These are phyloP conservation scores for Mystacornis crossleyi DNA, from an alignment of 2,113 vertebrate species.

Conservation along the genomic window DNA sequence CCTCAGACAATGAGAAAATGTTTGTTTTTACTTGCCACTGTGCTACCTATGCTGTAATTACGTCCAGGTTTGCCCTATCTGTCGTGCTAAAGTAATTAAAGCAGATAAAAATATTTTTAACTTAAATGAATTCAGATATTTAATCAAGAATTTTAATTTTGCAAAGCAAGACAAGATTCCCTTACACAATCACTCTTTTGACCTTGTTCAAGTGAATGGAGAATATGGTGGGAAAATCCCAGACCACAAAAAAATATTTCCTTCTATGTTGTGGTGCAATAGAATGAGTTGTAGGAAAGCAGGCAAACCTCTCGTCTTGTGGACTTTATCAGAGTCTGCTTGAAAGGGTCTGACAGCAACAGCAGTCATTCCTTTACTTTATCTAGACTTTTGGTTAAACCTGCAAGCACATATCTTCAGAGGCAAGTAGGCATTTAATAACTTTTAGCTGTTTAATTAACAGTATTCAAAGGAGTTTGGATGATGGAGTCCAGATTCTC, in stretches of 20 bases:
- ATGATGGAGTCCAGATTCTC: background rate
- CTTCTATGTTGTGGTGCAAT: background rate
- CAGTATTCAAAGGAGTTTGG: background rate
- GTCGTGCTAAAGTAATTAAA: background rate
- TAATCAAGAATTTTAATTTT: background rate
- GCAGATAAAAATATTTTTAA: background rate
- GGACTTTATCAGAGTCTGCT: background rate
- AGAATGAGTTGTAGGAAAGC: background rate
- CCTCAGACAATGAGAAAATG: background rate
- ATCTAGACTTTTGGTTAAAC: background rate
- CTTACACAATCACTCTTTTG: background rate
- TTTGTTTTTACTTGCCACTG: background rate
- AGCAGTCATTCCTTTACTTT: background rate
- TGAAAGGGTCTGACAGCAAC: background rate
- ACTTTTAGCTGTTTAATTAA: background rate
- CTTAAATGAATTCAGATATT: background rate
- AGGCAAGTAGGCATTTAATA: background rate
- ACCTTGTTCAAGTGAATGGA: background rate
- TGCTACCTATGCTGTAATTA: background rate
- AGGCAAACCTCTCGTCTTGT: background rate
- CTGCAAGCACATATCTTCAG: background rate
- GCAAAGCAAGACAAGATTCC: background rate
- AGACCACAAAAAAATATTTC: background rate
- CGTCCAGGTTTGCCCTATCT: background rate
- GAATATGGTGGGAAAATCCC: background rate